Base-by-base conservation (phyloP, 1,140 invertebrate genomes). In the Drosophila kanapiae region DNA sequence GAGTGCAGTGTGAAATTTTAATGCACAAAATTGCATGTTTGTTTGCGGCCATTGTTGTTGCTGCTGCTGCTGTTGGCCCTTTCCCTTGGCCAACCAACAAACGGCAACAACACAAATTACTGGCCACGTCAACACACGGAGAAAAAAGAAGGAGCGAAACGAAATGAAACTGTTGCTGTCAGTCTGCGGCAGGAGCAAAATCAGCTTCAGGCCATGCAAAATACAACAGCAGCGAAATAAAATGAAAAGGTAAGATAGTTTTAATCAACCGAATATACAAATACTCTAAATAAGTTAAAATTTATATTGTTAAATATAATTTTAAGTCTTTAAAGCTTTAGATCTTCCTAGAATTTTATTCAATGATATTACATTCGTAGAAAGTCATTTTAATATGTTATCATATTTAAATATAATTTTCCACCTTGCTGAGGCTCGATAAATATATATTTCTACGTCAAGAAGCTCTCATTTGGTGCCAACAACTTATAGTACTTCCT, bases 1-100 rank as follows among this genome's bases (percentile, higher is more conserved):
- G 69, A 71, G 42, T 63, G 56, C 74, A 69, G 85, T 90, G 84
- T 88, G 80, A 88, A 88, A 90, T 72, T 84, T 88, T 88, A 88
- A 88, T 90, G 85, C 80, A 84, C 74, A 75, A 84, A 80, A 78
- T 82, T 82, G 59, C 53, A 61, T 64, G 80, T 78, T 69, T 83
- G 71, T 45, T 33, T 38, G 35, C 42, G 71, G 57, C 57, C 65
- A 58, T 63, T 49, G 63, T 69, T 56, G 47, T 68, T 47, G 70
- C 3, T 23, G 23, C 31, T 23, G 10, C 6, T 45, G 58, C 18
- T 80, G 67, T 54, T 68, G 69, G 18, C 58, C 62, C 42, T 70
- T 58, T 37, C 54, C 56, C 43, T 78, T 65, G 68, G 70, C 77
- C 82, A 87, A 82, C 83, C 82, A 80, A 80, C 84, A 86, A 80